Evolutionary conservation across 2,113 vertebrate species (phyloP), one percentile per base, ranked within the genome.

Genomic region (Brevimyrus niger): DNA sequence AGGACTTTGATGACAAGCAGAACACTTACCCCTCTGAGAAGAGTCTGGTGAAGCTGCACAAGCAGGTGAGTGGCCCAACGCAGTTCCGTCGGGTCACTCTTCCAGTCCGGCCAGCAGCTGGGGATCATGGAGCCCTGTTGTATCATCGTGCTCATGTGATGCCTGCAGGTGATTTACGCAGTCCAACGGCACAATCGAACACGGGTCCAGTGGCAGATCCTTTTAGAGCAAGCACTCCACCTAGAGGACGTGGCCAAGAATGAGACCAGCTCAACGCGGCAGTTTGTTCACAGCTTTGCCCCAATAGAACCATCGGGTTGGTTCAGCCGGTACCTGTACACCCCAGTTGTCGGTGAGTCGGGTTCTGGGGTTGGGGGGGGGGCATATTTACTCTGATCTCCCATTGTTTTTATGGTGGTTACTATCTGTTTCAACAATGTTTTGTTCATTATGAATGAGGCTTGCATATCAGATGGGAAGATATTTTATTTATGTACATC

Each of bases 221-320:
- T 99, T 88, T 93, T 99, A 92, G 97, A 98, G 90, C 96, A 99
- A 94, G 98, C 98, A 4, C 97, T 99, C 93, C 97, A 98, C 90
- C 94, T 99, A 87, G 98, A 99, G 94, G 98, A 99, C 76, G 97
- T 99, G 46, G 96, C 98, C 87, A 98, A 98, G 95, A 99, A 99
- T 89, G 98, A 99, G 95, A 96, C 94, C 88, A 98, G 97, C 90
- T 95, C 95, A 17, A 94, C 95, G 87, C 97, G 90, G 84, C 97
- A 98, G 92, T 99, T 99, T 90, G 95, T 98, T 91, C 97, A 96
- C 92, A 95, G 97, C 35, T 99, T 99, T 95, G 97, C 96, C 13
- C 94, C 96, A 0, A 92, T 94, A 0, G 97, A 98, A 88, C 94
- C 97, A 21, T 93, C 95, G 55, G 95, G 96, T 89, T 97, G 97